Base-by-base conservation (phyloP, 1,140 invertebrate genomes). In the Bombus difficillimus region DNA sequence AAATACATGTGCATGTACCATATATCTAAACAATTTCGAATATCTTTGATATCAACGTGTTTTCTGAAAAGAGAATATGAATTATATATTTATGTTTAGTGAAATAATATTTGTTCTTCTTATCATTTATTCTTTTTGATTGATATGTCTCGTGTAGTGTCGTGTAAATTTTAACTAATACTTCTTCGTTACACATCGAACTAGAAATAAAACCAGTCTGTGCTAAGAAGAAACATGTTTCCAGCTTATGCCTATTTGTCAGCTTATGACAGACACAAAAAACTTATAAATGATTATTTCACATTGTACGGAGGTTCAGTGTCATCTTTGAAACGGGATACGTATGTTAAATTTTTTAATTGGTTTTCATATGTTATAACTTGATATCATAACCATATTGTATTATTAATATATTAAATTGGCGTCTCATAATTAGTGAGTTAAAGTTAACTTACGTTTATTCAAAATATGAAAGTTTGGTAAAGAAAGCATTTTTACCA, bases 251-350 rank as follows among this genome's bases (percentile, higher is more conserved):
- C 85, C 4, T 91, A 95, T 79, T 87, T 94, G n/a, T 94, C 94
- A 28, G 93, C 91, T 12, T 95, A 94, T 77, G 94, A 95, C 43
- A 92, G 93, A 32, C 94, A 95, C 68, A 95, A 94, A 83, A 95
- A 94, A 86, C 88, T 95, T 1, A 92, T 95, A 37, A 95, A 95
- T 59, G 93, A 94, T 82, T 95, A 94, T 86, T 89, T 94, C 39
- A 82, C 90, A 22, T 34, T 94, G 3, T 87, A 92, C 72, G 92
- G 91, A 43, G 89, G 90, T 28, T 92, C 92, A 15, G 69, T 93
- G 37, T 89, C 90, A 59, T 91, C 91, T 18, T 85, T 94, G 43
- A 91, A 93, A 89, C 93, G 94, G 53, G 93, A 95, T 84, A 94
- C 94, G 94, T 94, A 93, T 90, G 93, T 94, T 81, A 66, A 85